Evolutionary conservation across 2,113 vertebrate genomes (phyloP), one percentile per base, ranked within the genome.

Genomic region (Poeciliopsis occidentalis): DNA sequence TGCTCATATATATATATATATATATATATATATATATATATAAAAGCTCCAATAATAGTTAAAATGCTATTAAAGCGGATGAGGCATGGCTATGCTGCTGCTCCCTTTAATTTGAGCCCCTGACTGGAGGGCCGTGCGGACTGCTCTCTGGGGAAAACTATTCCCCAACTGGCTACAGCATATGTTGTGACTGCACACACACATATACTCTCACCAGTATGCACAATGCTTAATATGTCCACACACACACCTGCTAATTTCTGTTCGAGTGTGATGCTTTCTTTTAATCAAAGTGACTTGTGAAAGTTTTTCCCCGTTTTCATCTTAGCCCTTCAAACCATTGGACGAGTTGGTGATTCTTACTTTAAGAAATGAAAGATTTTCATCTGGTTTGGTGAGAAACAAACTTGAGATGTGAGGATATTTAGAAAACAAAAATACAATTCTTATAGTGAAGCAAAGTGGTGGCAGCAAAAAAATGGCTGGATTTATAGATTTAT

Each of bases 91-190:
- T 93, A 93, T 90, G 94, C 95, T 92, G 94, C 94, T 91, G 94
- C 94, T 95, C 95, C 89, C 95, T 73, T 84, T 96, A 96, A 97
- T 97, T 96, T 96, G 95, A 96, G 95, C 94, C 94, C 92, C 95
- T 94, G 95, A 96, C 95, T 96, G 92, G 92, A 95, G 91, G 94
- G 94, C 96, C 93, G 95, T 94, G 94, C 94, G 94, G 93, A 91
- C 92, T 85, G 92, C 84, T 95, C 96, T 95, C 96, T 88, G 78
- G 83, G 95, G 95, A 95, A 80, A 84, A 88, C 73, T 73, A 78
- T 82, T 87, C 82, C 84, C 88, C 29, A 57, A 77, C 60, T 66
- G 89, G 73, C 84, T 89, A 73, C 67, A 57, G 83, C 90, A 85
- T 82, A 86, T 87, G 85, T 84, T 85, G 69, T 51, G 41, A 75